Evolutionary conservation across 2,797 vertebrate genomes (phyloP).

Genomic region (Podargus strigoides): DNA sequence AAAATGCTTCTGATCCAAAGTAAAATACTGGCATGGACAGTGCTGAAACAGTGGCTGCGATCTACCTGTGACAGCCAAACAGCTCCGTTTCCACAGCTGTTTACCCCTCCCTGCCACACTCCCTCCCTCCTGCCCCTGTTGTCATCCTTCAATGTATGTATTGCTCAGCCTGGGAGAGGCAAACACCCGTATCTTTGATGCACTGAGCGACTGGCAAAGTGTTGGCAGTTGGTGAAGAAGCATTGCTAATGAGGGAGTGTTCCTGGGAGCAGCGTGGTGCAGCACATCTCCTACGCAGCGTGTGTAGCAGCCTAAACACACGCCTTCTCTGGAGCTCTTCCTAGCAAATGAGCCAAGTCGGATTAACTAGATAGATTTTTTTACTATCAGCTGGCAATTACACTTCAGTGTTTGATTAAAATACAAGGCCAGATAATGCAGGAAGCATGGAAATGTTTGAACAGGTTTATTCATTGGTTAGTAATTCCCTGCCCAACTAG

Average conservation of each 20-base stretch:
- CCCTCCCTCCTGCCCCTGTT: neutral
- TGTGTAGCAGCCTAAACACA: neutral
- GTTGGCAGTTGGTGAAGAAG: neutral
- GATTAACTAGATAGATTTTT: neutral
- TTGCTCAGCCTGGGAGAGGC: neutral
- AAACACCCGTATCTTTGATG: rapidly evolving
- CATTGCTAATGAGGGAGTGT: neutral
- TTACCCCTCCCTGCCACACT: neutral
- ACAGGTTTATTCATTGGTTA: neutral
- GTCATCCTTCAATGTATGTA: rapidly evolving
- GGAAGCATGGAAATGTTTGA: neutral
- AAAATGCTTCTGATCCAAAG: neutral
- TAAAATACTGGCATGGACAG: rapidly evolving
- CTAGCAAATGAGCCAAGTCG: neutral
- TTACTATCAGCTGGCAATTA: neutral
- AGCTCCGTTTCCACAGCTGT: rapidly evolving
- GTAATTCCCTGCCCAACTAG: neutral
- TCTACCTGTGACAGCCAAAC: rapidly evolving
- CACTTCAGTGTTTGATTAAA: neutral
- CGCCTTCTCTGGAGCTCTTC: neutral
- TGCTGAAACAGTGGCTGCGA: neutral
- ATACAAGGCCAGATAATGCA: neutral
- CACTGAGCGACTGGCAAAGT: neutral
- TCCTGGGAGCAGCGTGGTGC: neutral
- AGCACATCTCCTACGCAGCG: neutral